Conservation (phyloP, 2,797 vertebrate species). For the Amblyopsis hoosieri region DNA sequence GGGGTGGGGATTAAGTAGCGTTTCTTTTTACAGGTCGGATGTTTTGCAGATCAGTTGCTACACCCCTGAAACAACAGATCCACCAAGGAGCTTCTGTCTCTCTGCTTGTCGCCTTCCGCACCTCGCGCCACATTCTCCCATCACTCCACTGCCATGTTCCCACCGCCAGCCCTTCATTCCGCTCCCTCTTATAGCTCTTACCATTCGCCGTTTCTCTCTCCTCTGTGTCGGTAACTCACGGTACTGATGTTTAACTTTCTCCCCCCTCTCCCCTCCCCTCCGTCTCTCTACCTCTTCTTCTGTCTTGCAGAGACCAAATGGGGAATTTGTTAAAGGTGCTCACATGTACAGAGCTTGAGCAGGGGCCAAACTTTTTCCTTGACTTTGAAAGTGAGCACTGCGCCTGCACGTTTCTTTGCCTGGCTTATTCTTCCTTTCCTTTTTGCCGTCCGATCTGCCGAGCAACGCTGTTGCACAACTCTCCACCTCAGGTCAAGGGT, state of each 20-base stretch:
- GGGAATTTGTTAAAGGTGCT: slow-evolving; percentile 93
- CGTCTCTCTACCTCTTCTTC: slow-evolving; percentile 16
- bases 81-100: slow-evolving; percentile 14
- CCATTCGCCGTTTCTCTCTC: slow-evolving; percentile 7
- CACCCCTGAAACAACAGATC: too few species aligned
- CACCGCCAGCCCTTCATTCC: neutral
- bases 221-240: slow-evolving; percentile 20
- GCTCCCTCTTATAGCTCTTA: slow-evolving; percentile 21
- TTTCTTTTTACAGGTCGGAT: neutral
- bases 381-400: slow-evolving; percentile 93
- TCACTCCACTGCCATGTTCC: slow-evolving; percentile 40
- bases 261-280: slow-evolving; percentile 33
- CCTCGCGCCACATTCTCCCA: slow-evolving; percentile 15
- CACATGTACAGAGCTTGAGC: slow-evolving; percentile 95
- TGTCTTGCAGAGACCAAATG: slow-evolving; percentile 89
- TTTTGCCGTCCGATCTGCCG: slow-evolving; percentile 11
- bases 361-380: slow-evolving; percentile 95
- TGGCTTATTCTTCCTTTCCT: slow-evolving; percentile 35
- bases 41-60: too few species aligned
- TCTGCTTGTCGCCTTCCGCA: slow-evolving; percentile 10
- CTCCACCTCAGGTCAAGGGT: slow-evolving; percentile 53
- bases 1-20: neutral
- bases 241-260: slow-evolving; percentile 6
- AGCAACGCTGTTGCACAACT: neutral
- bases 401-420: slow-evolving; percentile 64